These are phyloP conservation scores for Engraulis encrasicolus DNA, from an alignment of 2,113 vertebrate genomes.

Conservation along the genomic window DNA sequence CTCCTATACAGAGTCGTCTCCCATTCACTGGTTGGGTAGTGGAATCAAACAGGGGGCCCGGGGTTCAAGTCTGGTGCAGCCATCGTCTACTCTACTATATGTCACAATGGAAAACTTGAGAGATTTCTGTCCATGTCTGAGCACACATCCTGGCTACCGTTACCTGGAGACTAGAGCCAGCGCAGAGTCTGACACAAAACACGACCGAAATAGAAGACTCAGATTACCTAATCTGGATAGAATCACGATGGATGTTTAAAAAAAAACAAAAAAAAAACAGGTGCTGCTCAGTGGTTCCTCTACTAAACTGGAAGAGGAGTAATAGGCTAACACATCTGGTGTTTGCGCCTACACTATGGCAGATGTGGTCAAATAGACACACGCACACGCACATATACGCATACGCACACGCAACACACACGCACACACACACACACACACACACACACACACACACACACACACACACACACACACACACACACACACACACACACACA, in stretches of 20 bases:
- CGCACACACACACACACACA: no score
- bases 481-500: no score
- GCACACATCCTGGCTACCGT: neutral
- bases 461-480: no score
- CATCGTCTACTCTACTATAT: neutral
- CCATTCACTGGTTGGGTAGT: no score
- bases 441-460: no score
- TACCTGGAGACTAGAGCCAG: neutral
- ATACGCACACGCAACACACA: no score
- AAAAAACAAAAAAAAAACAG: no score
- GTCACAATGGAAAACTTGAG: neutral
- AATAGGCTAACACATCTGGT: neutral
- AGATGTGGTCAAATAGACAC: constrained; percentile 24
- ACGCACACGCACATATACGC: no score
- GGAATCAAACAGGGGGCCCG: neutral
- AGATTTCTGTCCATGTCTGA: neutral
- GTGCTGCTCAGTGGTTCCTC: neutral
- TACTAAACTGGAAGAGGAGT: no score
- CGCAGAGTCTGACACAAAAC: neutral
- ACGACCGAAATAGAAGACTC: neutral
- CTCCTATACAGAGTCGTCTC: no score
- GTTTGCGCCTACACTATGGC: neutral
- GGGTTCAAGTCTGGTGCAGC: neutral
- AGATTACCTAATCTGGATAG: neutral
- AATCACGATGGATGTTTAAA: neutral